Percentiles rank a stretch among this genome's conserved stretches.
Conservation (phyloP, 2,888 invertebrate genomes). For the Dinocampus coccinellae region DNA sequence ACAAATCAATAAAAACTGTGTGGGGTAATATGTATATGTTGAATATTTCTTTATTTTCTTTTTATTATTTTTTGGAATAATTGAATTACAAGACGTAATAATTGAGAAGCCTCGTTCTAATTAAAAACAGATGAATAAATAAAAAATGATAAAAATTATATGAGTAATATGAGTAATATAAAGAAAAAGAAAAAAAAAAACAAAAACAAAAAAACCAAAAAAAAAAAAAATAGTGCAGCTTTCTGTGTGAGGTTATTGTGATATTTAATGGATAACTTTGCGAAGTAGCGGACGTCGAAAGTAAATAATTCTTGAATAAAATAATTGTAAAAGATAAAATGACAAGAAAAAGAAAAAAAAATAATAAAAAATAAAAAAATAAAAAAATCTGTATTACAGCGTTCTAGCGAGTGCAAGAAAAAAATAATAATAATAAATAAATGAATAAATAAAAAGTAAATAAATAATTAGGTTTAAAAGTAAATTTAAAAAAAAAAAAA, state of each 20-base stretch:
- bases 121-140: slow-evolving; percentile 13
- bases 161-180: no score
- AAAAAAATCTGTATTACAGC: slow-evolving; percentile 37
- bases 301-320: slow-evolving; percentile 25
- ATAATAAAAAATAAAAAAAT: slow-evolving; percentile 45
- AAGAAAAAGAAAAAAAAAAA: no score
- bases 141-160: slow-evolving; percentile 24
- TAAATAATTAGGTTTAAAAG: slow-evolving; percentile 35
- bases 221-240: slow-evolving; percentile 60
- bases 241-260: slow-evolving; percentile 68
- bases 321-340: slow-evolving; percentile 24
- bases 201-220: no score
- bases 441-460: slow-evolving; percentile 33
- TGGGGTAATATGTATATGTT: no score
- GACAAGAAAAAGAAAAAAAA: no score
- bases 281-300: slow-evolving; percentile 41
- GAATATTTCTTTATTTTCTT: not conserved
- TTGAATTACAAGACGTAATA: not conserved
- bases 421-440: slow-evolving; percentile 47
- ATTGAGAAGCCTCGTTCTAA: slow-evolving; percentile 6
- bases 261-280: slow-evolving; percentile 63
- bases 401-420: slow-evolving; percentile 48
- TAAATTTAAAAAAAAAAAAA: slow-evolving; percentile 40
- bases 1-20: no score
- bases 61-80: not conserved